These are phyloP conservation scores for Choloepus didactylus DNA, from an alignment of 2,797 vertebrate genomes.

Conservation along the genomic window DNA sequence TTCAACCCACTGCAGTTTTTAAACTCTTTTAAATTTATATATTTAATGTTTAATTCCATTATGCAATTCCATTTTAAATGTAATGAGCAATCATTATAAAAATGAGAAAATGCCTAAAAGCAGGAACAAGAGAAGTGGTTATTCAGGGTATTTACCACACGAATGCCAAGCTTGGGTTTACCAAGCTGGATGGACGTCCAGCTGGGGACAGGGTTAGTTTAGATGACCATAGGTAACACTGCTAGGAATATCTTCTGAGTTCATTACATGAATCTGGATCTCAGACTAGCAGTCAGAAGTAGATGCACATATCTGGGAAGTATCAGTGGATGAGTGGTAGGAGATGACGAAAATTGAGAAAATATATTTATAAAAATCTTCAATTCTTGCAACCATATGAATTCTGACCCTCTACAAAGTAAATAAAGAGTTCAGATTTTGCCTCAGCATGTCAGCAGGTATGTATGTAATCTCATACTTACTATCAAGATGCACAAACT, in stretches of 20 bases:
- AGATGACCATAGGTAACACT: neutral
- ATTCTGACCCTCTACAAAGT: neutral
- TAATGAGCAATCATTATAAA: neutral
- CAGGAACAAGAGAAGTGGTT: neutral
- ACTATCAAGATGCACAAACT: neutral
- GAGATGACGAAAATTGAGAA: neutral
- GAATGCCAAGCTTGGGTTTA: neutral
- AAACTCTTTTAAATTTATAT: constrained; percentile 20
- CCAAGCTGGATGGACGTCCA: neutral
- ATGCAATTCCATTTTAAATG: neutral
- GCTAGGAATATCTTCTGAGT: neutral
- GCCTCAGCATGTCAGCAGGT: neutral
- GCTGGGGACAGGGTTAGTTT: neutral
- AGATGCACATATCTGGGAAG: neutral
- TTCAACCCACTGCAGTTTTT: neutral
- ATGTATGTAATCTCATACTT: neutral
- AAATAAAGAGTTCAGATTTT: constrained; percentile 15
- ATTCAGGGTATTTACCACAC: neutral
- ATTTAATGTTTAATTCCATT: neutral
- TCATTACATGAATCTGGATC: neutral
- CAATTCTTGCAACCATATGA: neutral
- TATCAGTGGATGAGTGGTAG: neutral
- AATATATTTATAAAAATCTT: neutral
- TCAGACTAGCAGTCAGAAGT: neutral
- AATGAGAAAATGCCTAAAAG: constrained; percentile 3